These are phyloP conservation scores for Nycticebus coucang DNA, from an alignment of 2,113 vertebrate species.

Conservation along the genomic window DNA sequence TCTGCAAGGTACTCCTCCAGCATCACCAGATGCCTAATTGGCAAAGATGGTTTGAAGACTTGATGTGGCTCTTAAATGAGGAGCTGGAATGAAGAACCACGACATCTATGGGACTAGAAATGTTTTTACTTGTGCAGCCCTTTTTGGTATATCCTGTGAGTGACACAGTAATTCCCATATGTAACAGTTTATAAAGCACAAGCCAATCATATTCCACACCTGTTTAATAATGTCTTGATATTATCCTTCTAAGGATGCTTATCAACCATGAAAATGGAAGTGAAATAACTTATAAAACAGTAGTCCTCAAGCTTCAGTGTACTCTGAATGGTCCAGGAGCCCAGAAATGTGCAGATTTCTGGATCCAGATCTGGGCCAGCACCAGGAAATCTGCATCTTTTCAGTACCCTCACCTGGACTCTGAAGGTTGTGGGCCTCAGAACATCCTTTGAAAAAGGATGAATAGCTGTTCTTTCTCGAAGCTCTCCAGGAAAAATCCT, in stretches of 20 bases:
- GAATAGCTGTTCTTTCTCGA: neutral
- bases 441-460: neutral
- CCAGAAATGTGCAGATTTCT: neutral
- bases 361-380: neutral
- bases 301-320: slow-evolving; percentile 7
- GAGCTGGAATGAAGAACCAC: neutral
- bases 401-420: neutral
- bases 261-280: neutral
- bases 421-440: neutral
- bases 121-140: neutral
- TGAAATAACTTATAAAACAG: slow-evolving; percentile 36
- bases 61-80: neutral
- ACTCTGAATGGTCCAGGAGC: neutral
- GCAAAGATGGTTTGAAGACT: neutral
- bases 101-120: neutral
- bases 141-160: slow-evolving; percentile 3
- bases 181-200: slow-evolving; percentile 48
- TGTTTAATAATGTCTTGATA: neutral
- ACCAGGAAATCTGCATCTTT: neutral
- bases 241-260: slow-evolving; percentile 4
- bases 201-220: neutral
- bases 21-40: neutral
- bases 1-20: neutral
- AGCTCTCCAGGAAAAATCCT: neutral
- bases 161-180: neutral